Percentiles rank a stretch among this genome's conserved stretches.
phyloP scores from a whole-genome alignment of 2,888 invertebrate species.

The Drosophila prostipennis region DNA sequence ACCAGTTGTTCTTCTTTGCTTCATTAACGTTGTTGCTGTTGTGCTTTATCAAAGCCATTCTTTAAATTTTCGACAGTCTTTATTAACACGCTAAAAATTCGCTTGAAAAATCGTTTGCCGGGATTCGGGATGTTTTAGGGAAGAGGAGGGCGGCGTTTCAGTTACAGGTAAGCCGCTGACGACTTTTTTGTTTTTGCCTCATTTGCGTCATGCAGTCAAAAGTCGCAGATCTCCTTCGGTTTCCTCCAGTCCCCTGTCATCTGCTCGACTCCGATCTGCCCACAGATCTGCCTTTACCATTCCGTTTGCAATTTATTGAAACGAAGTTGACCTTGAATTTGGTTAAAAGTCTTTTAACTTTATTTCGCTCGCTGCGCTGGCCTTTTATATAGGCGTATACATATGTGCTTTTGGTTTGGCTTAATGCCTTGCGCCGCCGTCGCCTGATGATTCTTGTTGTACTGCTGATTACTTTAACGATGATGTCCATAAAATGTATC shows the following conservation, averaged over 20 bases:
- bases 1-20: constrained; percentile 60
- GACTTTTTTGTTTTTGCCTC: constrained; percentile 51
- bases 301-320: constrained; percentile 76
- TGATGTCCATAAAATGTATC: constrained; percentile 73
- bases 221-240: constrained; percentile 26
- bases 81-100: constrained; percentile 59
- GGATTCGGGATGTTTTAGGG: constrained; percentile 9
- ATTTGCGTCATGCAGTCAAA: constrained; percentile 69
- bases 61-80: constrained; percentile 65
- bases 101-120: constrained; percentile 48
- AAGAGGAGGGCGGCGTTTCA: constrained; percentile 35
- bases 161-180: constrained; percentile 60
- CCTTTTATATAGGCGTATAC: constrained; percentile 18
- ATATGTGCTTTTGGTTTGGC: constrained; percentile 30
- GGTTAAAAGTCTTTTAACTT: constrained; percentile 79
- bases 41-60: constrained; percentile 57
- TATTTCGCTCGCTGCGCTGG: constrained; percentile 62
- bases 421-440: constrained; percentile 45
- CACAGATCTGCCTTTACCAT: constrained; percentile 47
- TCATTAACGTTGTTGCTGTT: constrained; percentile 40
- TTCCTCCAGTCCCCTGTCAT: constrained; percentile 25
- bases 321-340: constrained; percentile 80
- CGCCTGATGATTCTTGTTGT: constrained; percentile 67
- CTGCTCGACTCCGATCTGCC: constrained; percentile 27
- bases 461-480: constrained; percentile 75